phyloP scores from a whole-genome alignment of 2,888 invertebrate genomes.

The Harpalus rubripes region DNA sequence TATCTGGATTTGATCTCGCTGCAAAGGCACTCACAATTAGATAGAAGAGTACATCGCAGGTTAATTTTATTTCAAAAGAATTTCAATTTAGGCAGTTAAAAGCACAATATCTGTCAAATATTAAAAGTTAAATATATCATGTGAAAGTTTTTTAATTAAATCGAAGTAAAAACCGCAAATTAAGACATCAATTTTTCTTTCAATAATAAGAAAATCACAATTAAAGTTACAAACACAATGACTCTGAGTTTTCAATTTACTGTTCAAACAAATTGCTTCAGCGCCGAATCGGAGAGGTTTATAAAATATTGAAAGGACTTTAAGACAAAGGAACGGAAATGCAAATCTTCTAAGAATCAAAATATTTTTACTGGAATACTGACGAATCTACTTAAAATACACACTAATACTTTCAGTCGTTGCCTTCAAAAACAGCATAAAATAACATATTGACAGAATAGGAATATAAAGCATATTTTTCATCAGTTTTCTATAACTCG shows the following conservation, averaged over 20 bases:
- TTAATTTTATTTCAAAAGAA: too few species aligned
- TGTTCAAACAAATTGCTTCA: conserved; percentile 6
- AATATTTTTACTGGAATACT: not conserved
- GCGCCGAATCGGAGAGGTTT: not conserved
- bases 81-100: too few species aligned
- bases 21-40: too few species aligned
- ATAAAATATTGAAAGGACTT: conserved; percentile 2
- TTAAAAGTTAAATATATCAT: not conserved
- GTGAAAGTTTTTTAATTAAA: not conserved
- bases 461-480: not conserved
- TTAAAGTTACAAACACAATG: conserved; percentile 2
- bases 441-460: not conserved
- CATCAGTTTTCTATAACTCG: too few species aligned
- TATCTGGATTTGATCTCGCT: too few species aligned
- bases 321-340: not conserved
- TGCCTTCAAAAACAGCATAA: not conserved
- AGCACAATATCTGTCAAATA: too few species aligned
- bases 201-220: conserved; percentile 6
- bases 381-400: not conserved
- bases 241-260: not conserved
- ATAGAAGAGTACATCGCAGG: too few species aligned
- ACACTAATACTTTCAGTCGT: not conserved
- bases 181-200: conserved; percentile 13
- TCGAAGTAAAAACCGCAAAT: not conserved
- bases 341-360: not conserved